Percentiles rank a stretch among this genome's conserved stretches.
Conservation (phyloP, 53 echinoderm and acorn worm species). For the Echinometra lucunter region DNA sequence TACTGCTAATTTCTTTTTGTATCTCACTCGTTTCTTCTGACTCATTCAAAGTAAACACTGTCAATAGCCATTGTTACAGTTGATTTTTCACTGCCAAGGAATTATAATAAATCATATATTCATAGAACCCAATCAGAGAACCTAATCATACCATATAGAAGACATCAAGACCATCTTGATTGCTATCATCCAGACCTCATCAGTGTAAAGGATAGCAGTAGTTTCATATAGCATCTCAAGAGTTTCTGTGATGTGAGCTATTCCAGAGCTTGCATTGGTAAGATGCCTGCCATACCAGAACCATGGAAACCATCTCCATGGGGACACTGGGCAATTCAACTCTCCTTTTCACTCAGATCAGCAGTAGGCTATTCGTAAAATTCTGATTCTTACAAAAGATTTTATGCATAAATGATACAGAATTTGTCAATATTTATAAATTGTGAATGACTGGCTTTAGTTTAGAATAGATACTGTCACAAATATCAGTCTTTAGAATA, state of each 20-base stretch:
- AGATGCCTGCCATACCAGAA: constrained; percentile 27
- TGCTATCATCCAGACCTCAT: neutral
- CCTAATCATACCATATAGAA: neutral
- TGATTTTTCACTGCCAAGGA: too few species aligned
- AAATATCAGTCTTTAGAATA: too few species aligned
- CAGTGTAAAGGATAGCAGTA: neutral
- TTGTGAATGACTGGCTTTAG: neutral
- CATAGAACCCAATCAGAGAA: neutral
- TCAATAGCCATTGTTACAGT: too few species aligned
- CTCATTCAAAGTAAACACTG: too few species aligned
- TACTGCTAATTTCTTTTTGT: too few species aligned
- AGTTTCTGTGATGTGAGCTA: neutral
- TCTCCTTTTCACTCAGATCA: neutral
- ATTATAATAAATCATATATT: neutral
- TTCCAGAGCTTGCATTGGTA: neutral
- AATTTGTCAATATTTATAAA: constrained; percentile 15
- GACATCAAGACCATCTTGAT: neutral
- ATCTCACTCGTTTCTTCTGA: too few species aligned
- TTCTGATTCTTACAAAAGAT: neutral
- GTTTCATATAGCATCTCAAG: neutral
- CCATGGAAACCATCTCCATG: neutral
- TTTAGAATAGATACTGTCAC: neutral
- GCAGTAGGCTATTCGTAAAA: neutral
- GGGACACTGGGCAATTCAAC: neutral
- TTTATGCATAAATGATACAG: neutral